These are phyloP conservation scores for Lutjanus argentimaculatus DNA, from an alignment of 2,797 vertebrate species.

Conservation along the genomic window DNA sequence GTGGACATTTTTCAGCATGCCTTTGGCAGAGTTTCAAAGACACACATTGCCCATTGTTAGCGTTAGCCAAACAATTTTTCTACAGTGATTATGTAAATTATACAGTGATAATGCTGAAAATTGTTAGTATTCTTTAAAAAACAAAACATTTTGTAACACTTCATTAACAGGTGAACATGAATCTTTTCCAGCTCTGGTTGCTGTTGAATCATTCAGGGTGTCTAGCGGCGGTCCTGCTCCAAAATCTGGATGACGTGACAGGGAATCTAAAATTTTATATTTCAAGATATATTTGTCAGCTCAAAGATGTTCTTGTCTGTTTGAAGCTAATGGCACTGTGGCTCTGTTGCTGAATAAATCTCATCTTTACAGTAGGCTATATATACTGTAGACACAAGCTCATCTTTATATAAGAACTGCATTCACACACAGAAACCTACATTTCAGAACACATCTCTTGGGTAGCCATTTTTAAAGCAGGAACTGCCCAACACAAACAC, in stretches of 20 bases:
- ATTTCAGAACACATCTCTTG: conserved; percentile 18
- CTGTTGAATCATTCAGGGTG: conserved; percentile 13
- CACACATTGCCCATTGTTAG: conserved; percentile 5
- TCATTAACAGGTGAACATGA: conserved; percentile 3
- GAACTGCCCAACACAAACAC: conserved; percentile 35
- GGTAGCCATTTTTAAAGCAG: conserved; percentile 30
- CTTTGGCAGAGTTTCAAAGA: conserved; percentile 35
- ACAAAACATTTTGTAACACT: not conserved
- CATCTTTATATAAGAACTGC: not conserved
- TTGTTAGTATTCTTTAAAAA: not conserved
- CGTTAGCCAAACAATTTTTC: conserved; percentile 18
- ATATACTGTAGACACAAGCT: not conserved
- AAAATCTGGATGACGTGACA: conserved; percentile 20
- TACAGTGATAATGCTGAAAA: conserved; percentile 5
- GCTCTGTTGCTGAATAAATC: not conserved
- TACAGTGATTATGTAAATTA: not conserved
- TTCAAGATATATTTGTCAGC: conserved; percentile 15
- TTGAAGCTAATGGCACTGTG: not conserved
- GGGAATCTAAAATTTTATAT: conserved; percentile 11
- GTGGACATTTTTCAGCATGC: conserved; percentile 29
- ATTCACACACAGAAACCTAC: not conserved
- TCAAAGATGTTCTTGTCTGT: not conserved
- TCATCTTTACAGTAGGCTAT: not conserved
- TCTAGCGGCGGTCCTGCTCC: not conserved
- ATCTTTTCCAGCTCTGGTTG: conserved; percentile 1